Percentiles rank a stretch among this genome's conserved stretches.
phyloP scores from a whole-genome alignment of 2,113 vertebrate species.

The Anolis carolinensis region DNA sequence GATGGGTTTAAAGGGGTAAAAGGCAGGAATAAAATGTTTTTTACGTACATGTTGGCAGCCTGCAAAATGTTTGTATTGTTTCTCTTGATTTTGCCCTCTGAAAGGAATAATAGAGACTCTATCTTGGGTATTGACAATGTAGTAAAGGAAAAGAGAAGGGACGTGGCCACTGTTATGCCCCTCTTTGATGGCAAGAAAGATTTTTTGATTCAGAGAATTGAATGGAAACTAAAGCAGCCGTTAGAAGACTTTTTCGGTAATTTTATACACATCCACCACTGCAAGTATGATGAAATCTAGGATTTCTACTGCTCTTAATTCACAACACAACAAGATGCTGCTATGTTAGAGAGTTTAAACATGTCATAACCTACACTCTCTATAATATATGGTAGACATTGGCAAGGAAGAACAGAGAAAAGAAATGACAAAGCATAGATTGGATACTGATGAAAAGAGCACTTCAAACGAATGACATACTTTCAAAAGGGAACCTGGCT shows the following conservation, averaged over 20 bases:
- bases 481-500: too few relatives aligned
- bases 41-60: constrained; percentile 38
- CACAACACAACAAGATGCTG: neutral
- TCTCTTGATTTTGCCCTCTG: constrained; percentile 14
- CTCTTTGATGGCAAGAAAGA: neutral
- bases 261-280: neutral
- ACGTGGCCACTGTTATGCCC: neutral
- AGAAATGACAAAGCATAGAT: neutral
- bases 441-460: neutral
- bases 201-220: neutral
- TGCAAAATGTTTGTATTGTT: constrained; percentile 54
- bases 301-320: neutral
- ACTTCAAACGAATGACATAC: neutral
- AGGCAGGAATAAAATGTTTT: constrained; percentile 42
- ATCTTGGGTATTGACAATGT: neutral
- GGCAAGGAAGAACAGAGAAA: neutral
- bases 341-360: too few relatives aligned
- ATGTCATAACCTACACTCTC: too few relatives aligned
- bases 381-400: neutral
- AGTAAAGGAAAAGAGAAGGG: neutral
- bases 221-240: neutral
- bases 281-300: neutral
- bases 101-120: neutral
- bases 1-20: constrained; percentile 43
- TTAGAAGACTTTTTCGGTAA: neutral